A percentile compares a stretch with the other conserved stretches of the same genome.
These are phyloP conservation scores for Anadara kagoshimensis DNA, from an alignment of 1,140 invertebrate species.

Conservation along the genomic window DNA sequence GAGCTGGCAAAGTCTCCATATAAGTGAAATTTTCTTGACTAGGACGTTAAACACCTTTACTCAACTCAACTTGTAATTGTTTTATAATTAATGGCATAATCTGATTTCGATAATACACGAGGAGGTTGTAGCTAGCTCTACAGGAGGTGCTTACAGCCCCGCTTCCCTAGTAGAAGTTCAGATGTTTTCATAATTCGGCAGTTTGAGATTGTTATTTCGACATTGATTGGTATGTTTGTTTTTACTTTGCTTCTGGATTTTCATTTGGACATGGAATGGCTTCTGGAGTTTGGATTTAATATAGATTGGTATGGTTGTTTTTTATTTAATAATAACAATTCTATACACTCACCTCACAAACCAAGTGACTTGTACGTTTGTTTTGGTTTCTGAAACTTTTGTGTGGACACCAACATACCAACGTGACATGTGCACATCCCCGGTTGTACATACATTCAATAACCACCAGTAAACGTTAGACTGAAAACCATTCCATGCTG, in stretches of 20 bases:
- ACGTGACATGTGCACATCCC: slow-evolving; percentile 21
- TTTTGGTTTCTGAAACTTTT: slow-evolving; percentile 8
- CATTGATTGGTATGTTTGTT: too few species aligned
- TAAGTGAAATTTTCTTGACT: too few species aligned
- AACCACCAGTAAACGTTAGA: slow-evolving; percentile 22
- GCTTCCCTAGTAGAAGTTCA: neutral
- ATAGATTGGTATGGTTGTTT: neutral
- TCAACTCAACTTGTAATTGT: too few species aligned
- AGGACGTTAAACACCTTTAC: too few species aligned
- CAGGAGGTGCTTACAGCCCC: neutral
- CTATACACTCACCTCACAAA: slow-evolving; percentile 10
- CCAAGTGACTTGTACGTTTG: slow-evolving; percentile 5
- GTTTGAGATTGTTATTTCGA: neutral
- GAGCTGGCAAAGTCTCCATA: too few species aligned
- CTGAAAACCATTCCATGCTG: neutral
- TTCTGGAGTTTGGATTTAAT: neutral
- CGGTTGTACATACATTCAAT: slow-evolving; percentile 19
- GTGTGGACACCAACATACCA: slow-evolving; percentile 19
- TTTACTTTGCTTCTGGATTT: too few species aligned
- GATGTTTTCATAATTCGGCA: neutral
- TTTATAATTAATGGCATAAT: too few species aligned
- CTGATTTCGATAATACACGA: too few species aligned
- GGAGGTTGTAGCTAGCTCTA: too few species aligned
- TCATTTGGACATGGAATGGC: too few species aligned
- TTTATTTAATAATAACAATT: neutral